Base-by-base conservation (phyloP, 2,113 vertebrate genomes). In the Apeltes quadracus region DNA sequence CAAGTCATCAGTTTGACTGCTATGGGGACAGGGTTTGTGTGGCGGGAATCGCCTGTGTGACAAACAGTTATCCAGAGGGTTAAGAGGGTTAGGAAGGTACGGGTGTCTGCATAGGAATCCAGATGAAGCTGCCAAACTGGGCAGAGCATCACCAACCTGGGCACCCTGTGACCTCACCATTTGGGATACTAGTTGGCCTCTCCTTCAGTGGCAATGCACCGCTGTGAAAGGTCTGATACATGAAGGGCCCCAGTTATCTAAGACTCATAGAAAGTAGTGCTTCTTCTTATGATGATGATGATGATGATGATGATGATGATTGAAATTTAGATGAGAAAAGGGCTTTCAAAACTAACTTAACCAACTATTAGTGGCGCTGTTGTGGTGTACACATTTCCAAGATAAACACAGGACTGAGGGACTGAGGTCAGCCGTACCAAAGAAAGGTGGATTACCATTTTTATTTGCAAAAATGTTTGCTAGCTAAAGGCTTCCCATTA, bases 11-110 rank as follows among this genome's bases (percentile, higher is more conserved):
- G 57, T 69, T 57, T 65, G 50, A 76, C 66, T 91, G 72, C 79
- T 1, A n/a, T 76, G 88, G 89, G 68, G 84, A 91, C 68, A 25
- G 55, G 41, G 4, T 34, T 72, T 82, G 75, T 50, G 61, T 38
- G 62, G 65, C 32, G 0, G 70, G n/a, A 11, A 7, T 15, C 48
- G 56, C 36, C 48, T 4, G 7, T 63, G 53, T 62, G 83, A 76
- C 46, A 53, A 78, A 61, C 79, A 81, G 81, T 83, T 88, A 81
- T 88, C 79, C 43, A 25, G 62, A 18, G 69, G 53, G 59, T 34
- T 71, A 75, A 63, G 11, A 57, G 58, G 48, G 78, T 65, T 3
- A 73, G 62, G n/a, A n/a, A n/a, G 41, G 69, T 75, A 81, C 75
- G 68, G 59, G 20, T 59, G 58, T 62, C 77, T 72, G 84, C 82